Conservation (phyloP, 2,888 invertebrate genomes). For the Heliconius aoede region DNA sequence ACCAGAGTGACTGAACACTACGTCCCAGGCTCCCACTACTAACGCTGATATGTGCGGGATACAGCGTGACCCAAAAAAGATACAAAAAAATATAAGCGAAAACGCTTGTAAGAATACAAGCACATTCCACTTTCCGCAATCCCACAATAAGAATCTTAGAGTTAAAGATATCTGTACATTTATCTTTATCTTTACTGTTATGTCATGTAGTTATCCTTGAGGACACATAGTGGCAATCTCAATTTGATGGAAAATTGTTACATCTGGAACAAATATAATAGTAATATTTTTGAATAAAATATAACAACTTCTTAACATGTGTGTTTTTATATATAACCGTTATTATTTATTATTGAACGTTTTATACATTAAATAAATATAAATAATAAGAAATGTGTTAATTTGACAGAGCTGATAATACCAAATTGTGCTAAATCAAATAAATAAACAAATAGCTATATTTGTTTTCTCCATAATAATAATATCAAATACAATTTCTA, state of each 20-base stretch:
- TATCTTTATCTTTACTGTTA: conserved; percentile 39
- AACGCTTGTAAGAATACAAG: conserved; percentile 14
- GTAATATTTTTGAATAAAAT: not conserved
- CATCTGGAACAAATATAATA: not conserved
- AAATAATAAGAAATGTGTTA: not conserved
- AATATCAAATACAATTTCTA: not conserved
- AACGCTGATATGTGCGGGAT: no score
- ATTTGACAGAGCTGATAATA: not conserved
- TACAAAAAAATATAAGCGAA: not conserved
- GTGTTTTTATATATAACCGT: no score
- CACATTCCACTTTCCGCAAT: conserved; percentile 23
- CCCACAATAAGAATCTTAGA: conserved; percentile 35
- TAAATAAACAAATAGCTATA: no score
- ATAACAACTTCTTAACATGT: not conserved
- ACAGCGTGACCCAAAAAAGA: no score
- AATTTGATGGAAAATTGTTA: conserved; percentile 22
- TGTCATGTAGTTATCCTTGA: conserved; percentile 33
- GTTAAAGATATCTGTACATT: conserved; percentile 27
- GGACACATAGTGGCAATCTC: conserved; percentile 12
- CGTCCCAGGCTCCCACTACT: not conserved
- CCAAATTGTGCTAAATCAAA: not conserved
- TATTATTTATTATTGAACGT: not conserved
- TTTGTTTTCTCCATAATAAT: not conserved
- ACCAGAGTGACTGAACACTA: not conserved
- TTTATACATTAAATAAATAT: not conserved